A percentile compares a stretch with the other conserved stretches of the same genome.
These are phyloP conservation scores for Phalacrocorax brasilianus DNA, from an alignment of 2,113 vertebrate genomes.

Conservation along the genomic window DNA sequence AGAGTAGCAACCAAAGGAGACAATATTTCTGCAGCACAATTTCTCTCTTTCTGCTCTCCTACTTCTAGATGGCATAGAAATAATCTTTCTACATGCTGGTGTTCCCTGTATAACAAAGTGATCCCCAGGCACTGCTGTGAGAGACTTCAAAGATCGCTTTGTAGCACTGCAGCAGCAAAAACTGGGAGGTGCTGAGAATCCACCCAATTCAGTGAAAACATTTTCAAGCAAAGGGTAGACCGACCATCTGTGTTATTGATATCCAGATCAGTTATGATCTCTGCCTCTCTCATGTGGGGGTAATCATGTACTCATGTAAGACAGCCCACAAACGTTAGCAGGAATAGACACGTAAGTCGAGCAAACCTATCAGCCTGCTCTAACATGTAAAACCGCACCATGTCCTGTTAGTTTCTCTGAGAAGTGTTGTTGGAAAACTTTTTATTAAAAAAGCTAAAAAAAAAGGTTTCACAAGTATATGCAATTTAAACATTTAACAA, in stretches of 20 bases:
- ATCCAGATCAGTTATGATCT: background rate
- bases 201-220: background rate
- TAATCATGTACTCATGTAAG: background rate
- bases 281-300: background rate
- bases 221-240: background rate
- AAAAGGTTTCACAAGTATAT: background rate
- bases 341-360: background rate
- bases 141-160: background rate
- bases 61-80: background rate
- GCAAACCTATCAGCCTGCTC: background rate
- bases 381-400: rapidly evolving
- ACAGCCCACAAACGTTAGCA: background rate
- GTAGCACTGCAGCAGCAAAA: background rate
- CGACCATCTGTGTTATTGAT: background rate
- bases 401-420: background rate
- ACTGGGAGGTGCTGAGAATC: background rate
- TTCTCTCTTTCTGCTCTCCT: background rate
- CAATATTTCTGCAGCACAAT: background rate
- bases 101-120: background rate
- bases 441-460: background rate
- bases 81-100: background rate
- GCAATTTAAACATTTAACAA: background rate
- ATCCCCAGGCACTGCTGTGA: background rate
- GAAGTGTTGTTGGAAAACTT: background rate
- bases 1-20: background rate